Base-by-base conservation (phyloP, 2,113 vertebrate genomes). In the Psittacula cyanocephala region DNA sequence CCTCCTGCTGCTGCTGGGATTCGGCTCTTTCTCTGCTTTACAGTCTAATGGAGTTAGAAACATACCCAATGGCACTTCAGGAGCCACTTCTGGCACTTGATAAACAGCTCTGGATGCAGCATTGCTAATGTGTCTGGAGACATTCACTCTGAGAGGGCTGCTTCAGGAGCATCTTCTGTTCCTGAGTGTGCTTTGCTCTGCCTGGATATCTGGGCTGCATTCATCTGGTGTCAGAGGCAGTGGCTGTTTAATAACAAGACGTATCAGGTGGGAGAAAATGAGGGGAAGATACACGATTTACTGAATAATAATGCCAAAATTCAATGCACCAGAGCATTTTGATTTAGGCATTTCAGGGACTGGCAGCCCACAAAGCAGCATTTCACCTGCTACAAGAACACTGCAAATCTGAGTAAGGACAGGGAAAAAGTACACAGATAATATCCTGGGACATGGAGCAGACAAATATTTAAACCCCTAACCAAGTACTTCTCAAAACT, bases 261-360 rank as follows among this genome's bases (percentile, higher is more conserved):
- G 0, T n/a, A 87, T 50, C 67, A 74, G 77, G 79, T 85, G 78
- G 57, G 49, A 93, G 37, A 29, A 87, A 62, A 79, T 78, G 93
- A 93, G 67, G 67, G 59, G 62, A 87, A 95, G 81, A 71, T 69
- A 44, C 17, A 37, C 3, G 17, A 68, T 92, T 93, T 93, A 49
- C 90, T 90, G 90, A 90, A 91, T 86, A 91, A 88, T 88, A 95
- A 93, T 82, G 86, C 44, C 83, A 65, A 82, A 65, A 93, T 89
- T 89, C 83, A 91, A 53, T 81, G 62, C 92, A 92, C 80, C 39
- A 68, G 88, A 81, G 65, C 52, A 74, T 91, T 93, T 80, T 95
- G 95, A 96, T 96, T 96, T 93, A 95, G 93, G 77, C 15, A 6
- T 93, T 90, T 44, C 69, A 75, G 90, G 90, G 90, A 81, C 95